Conservation (phyloP, 2,888 invertebrate genomes). For the Coenonympha arcania region DNA sequence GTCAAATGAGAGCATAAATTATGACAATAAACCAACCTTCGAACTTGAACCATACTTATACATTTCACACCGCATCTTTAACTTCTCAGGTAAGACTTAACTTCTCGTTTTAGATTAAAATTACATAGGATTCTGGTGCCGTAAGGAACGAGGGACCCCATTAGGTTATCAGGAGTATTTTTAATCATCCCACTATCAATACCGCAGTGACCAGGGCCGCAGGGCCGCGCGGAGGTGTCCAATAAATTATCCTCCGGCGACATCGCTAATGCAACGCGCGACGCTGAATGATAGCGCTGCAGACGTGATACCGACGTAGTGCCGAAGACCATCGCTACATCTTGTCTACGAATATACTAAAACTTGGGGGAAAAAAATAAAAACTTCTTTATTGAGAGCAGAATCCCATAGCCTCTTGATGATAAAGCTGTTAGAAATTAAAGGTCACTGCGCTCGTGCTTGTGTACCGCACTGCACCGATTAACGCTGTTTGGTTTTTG, state of each 20-base stretch:
- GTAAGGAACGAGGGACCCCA: background rate
- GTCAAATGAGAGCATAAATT: no score
- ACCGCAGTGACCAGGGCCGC: constrained; percentile 51
- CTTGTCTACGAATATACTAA: no score
- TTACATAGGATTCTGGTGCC: background rate
- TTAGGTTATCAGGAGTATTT: constrained; percentile 14
- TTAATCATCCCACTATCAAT: constrained; percentile 40
- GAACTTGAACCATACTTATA: no score
- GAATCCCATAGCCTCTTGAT: no score
- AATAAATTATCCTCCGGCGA: constrained; percentile 66
- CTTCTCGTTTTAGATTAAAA: no score
- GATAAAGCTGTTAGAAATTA: background rate
- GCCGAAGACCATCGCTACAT: constrained; percentile 28
- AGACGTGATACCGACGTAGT: constrained; percentile 64
- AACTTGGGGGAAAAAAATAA: background rate
- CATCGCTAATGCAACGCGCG: constrained; percentile 66
- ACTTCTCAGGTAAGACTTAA: no score
- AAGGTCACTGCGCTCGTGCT: background rate
- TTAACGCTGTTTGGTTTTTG: no score
- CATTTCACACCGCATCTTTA: no score
- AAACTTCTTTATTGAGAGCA: no score
- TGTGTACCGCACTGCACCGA: no score
- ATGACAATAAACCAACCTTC: no score
- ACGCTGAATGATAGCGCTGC: constrained; percentile 69
- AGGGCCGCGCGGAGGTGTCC: constrained; percentile 49